Evolutionary conservation across 2,797 vertebrate species (phyloP), one percentile per base, ranked within the genome.

Genomic region (Channa striata): DNA sequence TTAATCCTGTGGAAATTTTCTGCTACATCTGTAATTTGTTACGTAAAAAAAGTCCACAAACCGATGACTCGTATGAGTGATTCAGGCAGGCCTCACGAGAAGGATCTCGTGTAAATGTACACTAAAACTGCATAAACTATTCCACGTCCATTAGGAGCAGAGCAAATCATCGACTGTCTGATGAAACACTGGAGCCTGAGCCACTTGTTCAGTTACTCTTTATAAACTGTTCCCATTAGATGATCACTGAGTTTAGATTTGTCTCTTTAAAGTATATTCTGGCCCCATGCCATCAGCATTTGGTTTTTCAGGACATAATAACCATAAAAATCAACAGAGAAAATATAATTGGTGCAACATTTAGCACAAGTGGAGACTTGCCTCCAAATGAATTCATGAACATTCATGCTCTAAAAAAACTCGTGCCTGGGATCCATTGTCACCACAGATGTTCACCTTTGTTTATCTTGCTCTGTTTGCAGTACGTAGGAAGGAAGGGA

Each of bases 81-180:
- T 62, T 68, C 62, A 72, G 70, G 70, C 68, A 73, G 46, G 39
- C 62, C 59, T 25, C 65, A 74, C 54, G 34, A 60, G 59, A 58
- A n/a, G 2, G 8, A 72, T 78, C 43, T 74, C 43, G 42, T 68
- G 64, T 66, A 59, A 68, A 70, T 54, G 40, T 62, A 72, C 79
- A 67, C 69, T 52, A 77, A 73, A 72, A 58, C 46, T 4, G 21
- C 68, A 68, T 51, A 47, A 65, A 74, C 74, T 53, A 67, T 33
- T 85, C 82, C 61, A 72, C 79, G 81, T 67, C 25, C 50, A 78
- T 82, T 69, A 66, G 46, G 36, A 73, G 70, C 70, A 25, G 59
- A 59, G 62, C 56, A 65, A 80, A 84, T 81, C 66, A 77, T 59
- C 20, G 4, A 54, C 53, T 64, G 79, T 74, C 46, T 78, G 77